Conservation (phyloP, 1,140 invertebrate species). For the Drosophila insularis region DNA sequence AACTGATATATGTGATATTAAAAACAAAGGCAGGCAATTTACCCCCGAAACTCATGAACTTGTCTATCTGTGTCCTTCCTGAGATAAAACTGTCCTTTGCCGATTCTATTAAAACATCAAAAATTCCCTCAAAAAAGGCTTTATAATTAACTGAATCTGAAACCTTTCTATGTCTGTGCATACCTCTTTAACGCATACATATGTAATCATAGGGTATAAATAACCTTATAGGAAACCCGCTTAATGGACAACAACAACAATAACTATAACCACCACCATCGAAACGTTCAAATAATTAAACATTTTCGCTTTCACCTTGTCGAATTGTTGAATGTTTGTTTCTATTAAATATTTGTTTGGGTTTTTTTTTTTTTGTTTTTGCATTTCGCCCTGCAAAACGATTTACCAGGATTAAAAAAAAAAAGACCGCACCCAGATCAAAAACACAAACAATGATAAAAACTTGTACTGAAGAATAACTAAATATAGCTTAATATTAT, state of each 20-base stretch:
- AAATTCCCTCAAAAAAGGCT: too few species aligned
- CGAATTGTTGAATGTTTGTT: conserved; percentile 42
- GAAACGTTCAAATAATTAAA: conserved; percentile 43
- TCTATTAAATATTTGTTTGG: neutral
- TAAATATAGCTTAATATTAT: neutral
- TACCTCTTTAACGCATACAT: neutral
- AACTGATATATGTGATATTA: too few species aligned
- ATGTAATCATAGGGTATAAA: neutral
- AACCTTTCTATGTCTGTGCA: neutral
- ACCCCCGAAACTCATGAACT: too few species aligned
- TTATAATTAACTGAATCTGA: too few species aligned
- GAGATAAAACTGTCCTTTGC: too few species aligned
- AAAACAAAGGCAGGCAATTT: too few species aligned
- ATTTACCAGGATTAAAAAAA: neutral
- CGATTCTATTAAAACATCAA: too few species aligned
- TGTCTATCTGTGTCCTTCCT: too few species aligned
- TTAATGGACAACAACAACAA: conserved; percentile 23
- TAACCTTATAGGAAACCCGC: conserved; percentile 1
- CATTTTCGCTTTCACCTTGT: conserved; percentile 44
- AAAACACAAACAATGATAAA: neutral
- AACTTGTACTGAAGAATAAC: neutral
- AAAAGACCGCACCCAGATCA: neutral
- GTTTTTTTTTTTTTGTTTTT: neutral
- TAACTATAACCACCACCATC: neutral
- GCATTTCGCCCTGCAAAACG: neutral